A percentile compares a stretch with the other conserved stretches of the same genome.
Evolutionary conservation across 92 coral and sea anemone genomes (phyloP).

Genomic region (Zoanthus sansibaricus): DNA sequence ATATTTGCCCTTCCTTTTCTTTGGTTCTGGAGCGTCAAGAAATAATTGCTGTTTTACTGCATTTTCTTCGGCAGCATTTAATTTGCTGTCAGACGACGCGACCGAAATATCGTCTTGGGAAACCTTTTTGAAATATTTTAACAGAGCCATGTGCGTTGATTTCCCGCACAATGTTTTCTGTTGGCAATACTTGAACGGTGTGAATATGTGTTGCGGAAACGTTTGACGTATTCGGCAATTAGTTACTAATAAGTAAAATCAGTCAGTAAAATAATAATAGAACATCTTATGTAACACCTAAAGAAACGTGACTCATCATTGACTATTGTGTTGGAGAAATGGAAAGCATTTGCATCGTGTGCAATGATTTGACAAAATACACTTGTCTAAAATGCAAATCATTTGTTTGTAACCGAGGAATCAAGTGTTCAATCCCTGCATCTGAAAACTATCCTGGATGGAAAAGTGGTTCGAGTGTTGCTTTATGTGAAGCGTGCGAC

Average conservation of each 20-base stretch:
- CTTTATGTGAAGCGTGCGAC: slow-evolving; percentile 67
- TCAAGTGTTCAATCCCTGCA: slow-evolving; percentile 56
- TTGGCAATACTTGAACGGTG: slow-evolving; percentile 57
- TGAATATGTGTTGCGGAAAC: slow-evolving; percentile 47
- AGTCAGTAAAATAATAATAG: slow-evolving; percentile 57
- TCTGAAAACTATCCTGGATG: slow-evolving; percentile 58
- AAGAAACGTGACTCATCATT: slow-evolving; percentile 54
- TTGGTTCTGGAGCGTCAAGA: slow-evolving; percentile 63
- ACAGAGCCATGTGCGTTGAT: slow-evolving; percentile 66
- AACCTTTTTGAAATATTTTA: slow-evolving; percentile 63
- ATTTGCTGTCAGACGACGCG: slow-evolving; percentile 49
- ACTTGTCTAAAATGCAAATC: slow-evolving; percentile 40
- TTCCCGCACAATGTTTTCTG: slow-evolving; percentile 52
- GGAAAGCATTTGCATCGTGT: slow-evolving; percentile 55
- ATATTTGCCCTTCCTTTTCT: slow-evolving; percentile 55
- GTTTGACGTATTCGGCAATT: slow-evolving; percentile 49
- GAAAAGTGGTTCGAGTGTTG: slow-evolving; percentile 63
- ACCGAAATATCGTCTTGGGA: slow-evolving; percentile 65
- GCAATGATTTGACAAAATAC: slow-evolving; percentile 55
- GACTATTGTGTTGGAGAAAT: slow-evolving; percentile 61
- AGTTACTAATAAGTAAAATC: slow-evolving; percentile 53
- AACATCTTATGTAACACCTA: slow-evolving; percentile 36
- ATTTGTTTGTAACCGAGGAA: slow-evolving; percentile 52
- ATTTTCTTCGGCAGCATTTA: slow-evolving; percentile 70
- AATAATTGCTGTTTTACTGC: slow-evolving; percentile 64